Evolutionary conservation across 1,140 invertebrate species (phyloP), one percentile per base, ranked within the genome.

Genomic region (Limonius californicus): DNA sequence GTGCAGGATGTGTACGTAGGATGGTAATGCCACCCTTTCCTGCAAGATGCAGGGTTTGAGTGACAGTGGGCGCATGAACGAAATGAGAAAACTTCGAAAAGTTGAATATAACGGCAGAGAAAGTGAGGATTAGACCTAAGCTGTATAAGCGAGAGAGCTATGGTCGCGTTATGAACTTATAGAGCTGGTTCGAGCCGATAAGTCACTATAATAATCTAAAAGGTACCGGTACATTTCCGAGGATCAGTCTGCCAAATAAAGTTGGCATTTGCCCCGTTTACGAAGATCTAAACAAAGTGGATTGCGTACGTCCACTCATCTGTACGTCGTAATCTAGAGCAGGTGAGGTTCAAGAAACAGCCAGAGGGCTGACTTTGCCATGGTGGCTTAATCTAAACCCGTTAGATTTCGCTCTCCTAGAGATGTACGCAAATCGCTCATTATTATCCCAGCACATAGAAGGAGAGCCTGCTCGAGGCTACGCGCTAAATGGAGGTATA

Each of bases 31-130:
- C 23, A 27, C n/a, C 35, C 35, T 39, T 12, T 39, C 23, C 7
- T 39, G 35, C 35, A 39, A 39, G 8, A 39, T 39, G 8, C 35
- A 39, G 35, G n/a, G 35, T 39, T 27, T 57, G 59, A 69, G 55
- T 64, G 60, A 61, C 62, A 66, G 63, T 39, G n/a, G 35, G 35
- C 8, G 35, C 8, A 39, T 39, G n/a, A 39, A 39, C 59, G 62
- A 62, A 67, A 67, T 67, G 62, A 67, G 65, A 67, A 67, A 67
- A 67, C 65, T 67, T 67, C 58, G 62, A 67, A 67, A 65, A 63
- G 61, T 64, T 53, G 65, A 59, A 67, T 64, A 64, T 61, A 62
- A 64, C 62, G 62, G 62, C 56, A 64, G 62, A 58, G 65, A 67
- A 67, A 64, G 59, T 64, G 19, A 11, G 55, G 65, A 67, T 67